Base-by-base conservation (phyloP, 2,888 invertebrate species). In the Euplagia quadripunctaria region DNA sequence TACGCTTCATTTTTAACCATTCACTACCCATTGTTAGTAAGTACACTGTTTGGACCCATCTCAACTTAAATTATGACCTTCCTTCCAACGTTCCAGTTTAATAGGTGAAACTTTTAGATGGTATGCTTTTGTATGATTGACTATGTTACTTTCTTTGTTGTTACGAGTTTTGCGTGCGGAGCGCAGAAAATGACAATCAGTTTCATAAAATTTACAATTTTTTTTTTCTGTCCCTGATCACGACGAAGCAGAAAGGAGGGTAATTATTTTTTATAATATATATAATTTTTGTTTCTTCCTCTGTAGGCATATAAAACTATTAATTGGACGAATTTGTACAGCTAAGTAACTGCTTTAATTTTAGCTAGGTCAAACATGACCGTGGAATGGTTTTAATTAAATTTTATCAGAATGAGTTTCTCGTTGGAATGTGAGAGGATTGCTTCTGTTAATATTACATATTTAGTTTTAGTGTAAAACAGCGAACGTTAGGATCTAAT, bases 41-140 rank as follows among this genome's bases (percentile, higher is more conserved):
- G 78, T 79, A 75, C 76, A 69, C 70, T 76, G 74, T 82, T 85
- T 85, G 86, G 86, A 88, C 85, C 90, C 91, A 91, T 93, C 91
- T 88, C 87, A 82, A 83, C 84, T 88, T 79, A 92, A 93, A 92
- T 93, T 90, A 93, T 89, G 90, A 92, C 83, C 86, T 84, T 82
- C 79, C 76, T 75, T 71, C 68, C 70, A 71, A 41, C 70, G 74
- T 77, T 83, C 79, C 79, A 74, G 80, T 80, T 81, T 88, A 87
- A 88, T 87, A 82, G 85, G 88, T 86, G 88, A 89, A 89, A 89
- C 84, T 88, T 78, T 75, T 66, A 71, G 74, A 77, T 51, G 73
- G 71, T 68, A 66, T 79, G 68, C 72, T 75, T 73, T 78, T 75
- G 68, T 78, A 83, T 87, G 85, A 87, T 89, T 88, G 85, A 86